These are phyloP conservation scores for Nylanderia fulva DNA, from an alignment of 1,140 invertebrate genomes.

Conservation along the genomic window DNA sequence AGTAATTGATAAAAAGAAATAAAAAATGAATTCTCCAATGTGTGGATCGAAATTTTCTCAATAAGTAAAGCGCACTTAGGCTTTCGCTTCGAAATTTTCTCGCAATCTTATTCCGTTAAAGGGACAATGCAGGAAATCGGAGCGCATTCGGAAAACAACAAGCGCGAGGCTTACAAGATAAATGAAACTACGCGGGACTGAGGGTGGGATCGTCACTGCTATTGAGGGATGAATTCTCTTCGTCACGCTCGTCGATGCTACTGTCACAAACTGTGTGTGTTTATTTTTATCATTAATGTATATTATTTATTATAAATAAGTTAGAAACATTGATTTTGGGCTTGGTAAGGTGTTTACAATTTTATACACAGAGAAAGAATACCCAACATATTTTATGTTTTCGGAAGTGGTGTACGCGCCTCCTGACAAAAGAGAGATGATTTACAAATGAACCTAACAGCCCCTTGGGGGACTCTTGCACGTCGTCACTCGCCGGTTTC, in stretches of 20 bases:
- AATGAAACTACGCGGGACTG: neutral
- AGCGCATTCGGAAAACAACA: neutral
- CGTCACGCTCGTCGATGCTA: conserved; percentile 67
- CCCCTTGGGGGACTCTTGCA: conserved; percentile 75
- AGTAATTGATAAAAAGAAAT: no score
- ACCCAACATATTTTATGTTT: conserved; percentile 81
- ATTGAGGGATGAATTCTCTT: conserved; percentile 25
- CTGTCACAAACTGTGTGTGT: conserved; percentile 81
- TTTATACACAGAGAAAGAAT: conserved; percentile 85
- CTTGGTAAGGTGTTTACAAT: conserved; percentile 84
- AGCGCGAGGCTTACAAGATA: neutral
- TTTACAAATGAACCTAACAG: conserved; percentile 87
- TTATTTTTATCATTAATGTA: conserved; percentile 85
- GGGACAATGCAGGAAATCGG: neutral
- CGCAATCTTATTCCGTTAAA: neutral
- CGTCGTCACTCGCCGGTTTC: conserved; percentile 71
- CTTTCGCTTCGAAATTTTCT: no score
- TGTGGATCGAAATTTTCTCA: no score
- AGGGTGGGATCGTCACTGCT: neutral
- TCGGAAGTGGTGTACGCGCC: conserved; percentile 84
- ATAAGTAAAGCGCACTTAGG: no score
- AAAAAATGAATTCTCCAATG: no score
- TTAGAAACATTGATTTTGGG: conserved; percentile 84
- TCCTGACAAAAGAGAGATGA: conserved; percentile 87
- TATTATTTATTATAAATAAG: conserved; percentile 86